Conservation (phyloP, 2,888 invertebrate genomes). For the Thecocarcelia acutangulata region DNA sequence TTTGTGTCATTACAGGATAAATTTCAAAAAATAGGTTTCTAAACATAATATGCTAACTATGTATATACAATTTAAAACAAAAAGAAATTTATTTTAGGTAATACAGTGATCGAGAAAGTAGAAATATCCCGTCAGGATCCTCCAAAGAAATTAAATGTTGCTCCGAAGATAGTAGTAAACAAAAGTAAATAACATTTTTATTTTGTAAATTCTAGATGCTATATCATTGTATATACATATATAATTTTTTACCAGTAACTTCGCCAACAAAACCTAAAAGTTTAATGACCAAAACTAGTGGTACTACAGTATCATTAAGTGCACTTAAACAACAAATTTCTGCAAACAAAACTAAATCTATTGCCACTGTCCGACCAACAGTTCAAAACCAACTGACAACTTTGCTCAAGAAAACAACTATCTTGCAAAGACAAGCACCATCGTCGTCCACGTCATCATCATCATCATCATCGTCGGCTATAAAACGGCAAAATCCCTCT, state of each 20-base stretch:
- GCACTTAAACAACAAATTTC: slow-evolving; percentile 14
- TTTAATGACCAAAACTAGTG: slow-evolving; percentile 35
- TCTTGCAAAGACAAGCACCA: slow-evolving; percentile 10
- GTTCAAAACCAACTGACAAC: slow-evolving; percentile 59
- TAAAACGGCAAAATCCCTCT: slow-evolving; percentile 18
- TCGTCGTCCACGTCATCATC: neutral
- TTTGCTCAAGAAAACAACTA: slow-evolving; percentile 27
- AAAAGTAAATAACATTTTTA: slow-evolving; percentile 34
- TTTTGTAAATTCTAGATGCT: neutral
- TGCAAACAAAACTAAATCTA: slow-evolving; percentile 61
- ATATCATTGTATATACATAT: neutral
- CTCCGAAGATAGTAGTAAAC: neutral
- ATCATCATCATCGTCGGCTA: slow-evolving; percentile 8
- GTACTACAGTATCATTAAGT: slow-evolving; percentile 29
- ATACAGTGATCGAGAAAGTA: slow-evolving; percentile 47
- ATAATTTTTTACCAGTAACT: slow-evolving; percentile 28
- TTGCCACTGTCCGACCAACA: slow-evolving; percentile 70
- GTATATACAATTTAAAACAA: neutral
- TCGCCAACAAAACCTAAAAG: slow-evolving; percentile 35
- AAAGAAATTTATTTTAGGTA: slow-evolving; percentile 44
- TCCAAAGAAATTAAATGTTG: slow-evolving; percentile 22
- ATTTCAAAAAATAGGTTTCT: slow-evolving; percentile 73
- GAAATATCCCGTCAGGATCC: slow-evolving; percentile 37
- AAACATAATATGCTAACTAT: neutral
- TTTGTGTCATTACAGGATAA: slow-evolving; percentile 74